Evolutionary conservation across 2,797 vertebrate genomes (phyloP), one percentile per base, ranked within the genome.

Genomic region (Xenentodon cancila): DNA sequence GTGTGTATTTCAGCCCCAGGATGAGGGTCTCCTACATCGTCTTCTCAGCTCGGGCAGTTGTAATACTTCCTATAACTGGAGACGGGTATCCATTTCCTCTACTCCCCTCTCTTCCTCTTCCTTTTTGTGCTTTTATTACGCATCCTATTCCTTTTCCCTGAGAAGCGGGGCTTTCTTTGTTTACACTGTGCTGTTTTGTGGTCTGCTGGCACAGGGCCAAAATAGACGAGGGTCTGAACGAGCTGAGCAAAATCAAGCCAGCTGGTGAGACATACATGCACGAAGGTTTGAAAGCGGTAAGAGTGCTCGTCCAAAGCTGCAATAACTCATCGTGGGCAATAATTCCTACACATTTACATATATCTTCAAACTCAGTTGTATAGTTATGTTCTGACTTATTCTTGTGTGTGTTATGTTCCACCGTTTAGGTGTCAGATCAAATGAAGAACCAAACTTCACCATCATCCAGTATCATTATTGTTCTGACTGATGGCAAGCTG

Each of bases 231-330:
- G 97, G 97, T 73, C 88, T 99, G 72, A 77, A 92, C 21, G 85
- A 91, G 71, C 86, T 99, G 83, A 92, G 92, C 54, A 56, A 65
- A 34, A 95, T 98, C 55, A 81, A 5, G 46, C 96, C 97, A 46
- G 89, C 90, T 7, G 97, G 97, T 81, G 96, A 97, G 75, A 99
- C 97, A 0, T 98, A 94, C 42, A 99, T 99, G 92, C 96, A 99
- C 0, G 95, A 96, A 92, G 97, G 97, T 71, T 85, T 99, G 66
- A 95, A 86, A 68, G 86, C 92, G 64, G 97, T 98, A 89, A 61
- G 93, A 59, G 5, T 2, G 4, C 25, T 30, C 13, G 13, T 22
- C 5, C 15, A 37, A 37, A 13, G 34, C 12, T 37, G 12, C 34
- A 37, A 37, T 37, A 37, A 13, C 11, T 37, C 34, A 4, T 37